phyloP scores from a whole-genome alignment of 2,113 vertebrate species.

The Leptosomus discolor region DNA sequence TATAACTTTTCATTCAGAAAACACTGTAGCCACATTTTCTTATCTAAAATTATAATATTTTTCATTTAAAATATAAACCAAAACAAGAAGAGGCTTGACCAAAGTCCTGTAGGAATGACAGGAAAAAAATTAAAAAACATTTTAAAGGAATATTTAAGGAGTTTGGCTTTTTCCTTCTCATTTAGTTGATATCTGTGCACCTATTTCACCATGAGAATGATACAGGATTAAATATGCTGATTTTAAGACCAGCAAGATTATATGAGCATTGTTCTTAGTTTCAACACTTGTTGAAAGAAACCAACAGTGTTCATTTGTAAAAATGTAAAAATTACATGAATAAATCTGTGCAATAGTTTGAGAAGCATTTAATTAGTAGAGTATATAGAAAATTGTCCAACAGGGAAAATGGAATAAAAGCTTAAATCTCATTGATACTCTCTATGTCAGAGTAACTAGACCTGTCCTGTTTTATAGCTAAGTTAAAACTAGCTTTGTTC shows the following conservation, averaged over 20 bases:
- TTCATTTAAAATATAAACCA: neutral
- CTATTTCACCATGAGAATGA: neutral
- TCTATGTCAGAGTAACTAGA: neutral
- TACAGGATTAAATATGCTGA: neutral
- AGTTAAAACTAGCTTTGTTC: neutral
- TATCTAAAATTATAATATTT: neutral
- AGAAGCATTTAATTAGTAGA: neutral
- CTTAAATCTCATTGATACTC: neutral
- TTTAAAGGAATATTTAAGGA: neutral
- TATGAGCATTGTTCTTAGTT: neutral
- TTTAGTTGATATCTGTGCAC: neutral
- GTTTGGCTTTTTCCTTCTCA: neutral
- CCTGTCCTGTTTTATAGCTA: neutral
- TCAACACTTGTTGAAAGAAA: neutral
- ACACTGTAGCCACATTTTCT: neutral
- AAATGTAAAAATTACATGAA: neutral
- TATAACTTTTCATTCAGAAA: neutral
- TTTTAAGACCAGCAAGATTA: neutral
- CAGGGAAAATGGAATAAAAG: neutral
- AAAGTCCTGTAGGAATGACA: neutral
- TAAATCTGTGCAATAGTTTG: neutral
- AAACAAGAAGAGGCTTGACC: neutral
- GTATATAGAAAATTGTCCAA: neutral
- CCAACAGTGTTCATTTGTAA: neutral
- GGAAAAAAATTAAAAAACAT: neutral